Evolutionary conservation across 2,113 vertebrate species (phyloP), one percentile per base, ranked within the genome.

Genomic region (Protomyctophum bolini): DNA sequence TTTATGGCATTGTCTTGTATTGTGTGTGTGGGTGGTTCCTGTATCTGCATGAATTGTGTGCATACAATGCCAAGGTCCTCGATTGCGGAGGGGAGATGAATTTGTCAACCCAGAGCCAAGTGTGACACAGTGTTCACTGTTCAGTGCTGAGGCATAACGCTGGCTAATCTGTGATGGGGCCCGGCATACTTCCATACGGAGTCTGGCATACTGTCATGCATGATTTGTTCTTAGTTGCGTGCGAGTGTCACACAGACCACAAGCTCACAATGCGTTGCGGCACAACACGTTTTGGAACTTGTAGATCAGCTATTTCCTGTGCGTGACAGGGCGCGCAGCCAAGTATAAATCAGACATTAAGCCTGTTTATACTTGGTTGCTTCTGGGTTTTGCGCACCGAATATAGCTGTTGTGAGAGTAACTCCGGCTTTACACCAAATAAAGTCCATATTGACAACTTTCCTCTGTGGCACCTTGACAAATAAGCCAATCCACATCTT

Each of bases 1-100:
- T 67, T 70, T 5, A 8, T 81, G 79, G 77, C 77, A 68, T 80
- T 80, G 73, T 80, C 61, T 74, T 21, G 68, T 56, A 4, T 33
- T 64, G 67, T 63, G 47, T 66, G 62, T 56, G 3, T 67, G 28
- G 74, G 62, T 77, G 50, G 33, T 41, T 41, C 33, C 33, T 77
- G 50, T 61, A 21, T 11, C 1, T 41, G 47, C 33, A 64, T 48
- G 58, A 41, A 12, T 8, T 6, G 41, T 8, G 15, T 4, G 7
- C 10, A 14, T 14, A 7, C 67, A 67, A 15, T 68, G 68, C 64
- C 66, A 62, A 6, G 70, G 70, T 82, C 67, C 8, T 73, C 33
- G 61, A 66, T 67, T 41, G 6, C 29, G 8, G 29, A n/a, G 41
- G 61, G 50, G 50, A 41, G 33, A 50, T 78, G 63, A 85, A 6